phyloP scores from a whole-genome alignment of 2,113 vertebrate genomes.

The Colossoma macropomum region DNA sequence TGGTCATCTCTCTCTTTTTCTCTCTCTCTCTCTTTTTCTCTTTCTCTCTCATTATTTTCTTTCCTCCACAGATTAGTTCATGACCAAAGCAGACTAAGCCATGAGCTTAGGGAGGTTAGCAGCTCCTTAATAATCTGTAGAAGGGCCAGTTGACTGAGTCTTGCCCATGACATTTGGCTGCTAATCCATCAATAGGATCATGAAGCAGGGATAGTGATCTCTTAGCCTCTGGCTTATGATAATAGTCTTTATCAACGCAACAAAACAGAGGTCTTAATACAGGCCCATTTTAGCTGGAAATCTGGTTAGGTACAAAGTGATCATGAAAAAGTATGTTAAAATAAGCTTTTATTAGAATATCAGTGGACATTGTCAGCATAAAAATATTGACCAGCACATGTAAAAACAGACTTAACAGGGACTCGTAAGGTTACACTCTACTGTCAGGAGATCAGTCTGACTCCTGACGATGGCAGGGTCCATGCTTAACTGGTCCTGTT shows the following conservation, averaged over 20 bases:
- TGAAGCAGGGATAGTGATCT: conserved; percentile 17
- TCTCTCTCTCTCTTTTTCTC: no score
- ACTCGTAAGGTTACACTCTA: no score
- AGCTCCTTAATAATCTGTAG: conserved; percentile 11
- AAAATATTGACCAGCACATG: no score
- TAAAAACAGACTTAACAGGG: no score
- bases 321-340: no score
- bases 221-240: not conserved
- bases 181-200: conserved; percentile 40
- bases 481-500: no score
- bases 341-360: no score
- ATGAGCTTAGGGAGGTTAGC: conserved; percentile 32
- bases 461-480: no score
- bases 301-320: not conserved
- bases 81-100: not conserved
- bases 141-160: conserved; percentile 11
- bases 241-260: conserved; percentile 22
- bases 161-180: conserved; percentile 17
- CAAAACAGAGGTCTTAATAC: not conserved
- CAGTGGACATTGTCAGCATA: no score
- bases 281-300: not conserved
- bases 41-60: not conserved
- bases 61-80: not conserved
- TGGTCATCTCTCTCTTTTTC: no score
- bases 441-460: no score